Percentiles rank a stretch among this genome's conserved stretches.
phyloP scores from a whole-genome alignment of 2,888 invertebrate genomes.

The Oxycera nigricornis region DNA sequence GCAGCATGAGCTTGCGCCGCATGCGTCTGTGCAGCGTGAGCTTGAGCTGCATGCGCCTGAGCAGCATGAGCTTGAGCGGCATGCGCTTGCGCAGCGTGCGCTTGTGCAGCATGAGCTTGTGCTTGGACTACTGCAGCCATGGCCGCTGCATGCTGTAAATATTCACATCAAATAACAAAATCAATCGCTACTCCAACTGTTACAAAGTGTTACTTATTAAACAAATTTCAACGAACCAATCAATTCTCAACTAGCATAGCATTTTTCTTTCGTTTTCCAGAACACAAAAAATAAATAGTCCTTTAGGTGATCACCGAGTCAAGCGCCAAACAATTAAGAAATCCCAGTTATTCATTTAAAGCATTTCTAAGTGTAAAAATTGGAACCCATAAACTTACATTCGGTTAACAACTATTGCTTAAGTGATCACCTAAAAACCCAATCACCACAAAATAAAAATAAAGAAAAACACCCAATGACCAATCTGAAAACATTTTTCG shows the following conservation, averaged over 20 bases:
- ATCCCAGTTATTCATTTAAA: too few species aligned
- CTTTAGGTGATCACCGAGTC: too few species aligned
- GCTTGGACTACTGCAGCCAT: slow-evolving; percentile 51
- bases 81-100: slow-evolving; percentile 51
- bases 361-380: too few species aligned
- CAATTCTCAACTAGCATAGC: too few species aligned
- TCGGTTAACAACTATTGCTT: neutral
- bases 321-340: too few species aligned
- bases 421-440: neutral
- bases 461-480: neutral
- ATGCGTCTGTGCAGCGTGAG: slow-evolving; percentile 38
- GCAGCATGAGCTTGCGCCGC: too few species aligned
- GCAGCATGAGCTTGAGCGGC: too few species aligned
- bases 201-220: neutral
- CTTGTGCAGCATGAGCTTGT: slow-evolving; percentile 43
- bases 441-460: neutral
- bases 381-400: too few species aligned
- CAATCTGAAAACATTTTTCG: too few species aligned
- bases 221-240: neutral
- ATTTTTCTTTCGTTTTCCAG: too few species aligned
- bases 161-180: slow-evolving; percentile 37
- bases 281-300: too few species aligned
- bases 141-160: slow-evolving; percentile 51
- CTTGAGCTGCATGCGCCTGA: too few species aligned
- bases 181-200: slow-evolving; percentile 9